Base-by-base conservation (phyloP, 2,888 invertebrate genomes). In the Xestia c-nigrum region DNA sequence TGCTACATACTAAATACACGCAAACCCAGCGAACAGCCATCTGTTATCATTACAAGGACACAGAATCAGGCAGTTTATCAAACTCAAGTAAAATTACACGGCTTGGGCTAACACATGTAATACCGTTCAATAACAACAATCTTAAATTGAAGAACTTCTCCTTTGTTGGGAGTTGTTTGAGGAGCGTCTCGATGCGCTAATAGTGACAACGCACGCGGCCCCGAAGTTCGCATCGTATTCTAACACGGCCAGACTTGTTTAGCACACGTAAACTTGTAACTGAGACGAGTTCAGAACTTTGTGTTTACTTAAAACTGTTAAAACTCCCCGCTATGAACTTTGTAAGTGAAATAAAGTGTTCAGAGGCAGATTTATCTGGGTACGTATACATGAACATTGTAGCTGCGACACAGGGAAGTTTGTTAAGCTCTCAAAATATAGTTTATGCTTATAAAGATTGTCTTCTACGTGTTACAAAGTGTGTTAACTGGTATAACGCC, bases 301-400 rank as follows among this genome's bases (percentile, higher is more conserved):
- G 78, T 86, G 89, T 89, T 92, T 91, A 91, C 91, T 89, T 87
- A 90, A 90, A 91, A 90, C 89, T 88, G 89, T 89, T 90, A 89
- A 89, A 90, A 90, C 89, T 89, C 81, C 69, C n/a, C 65, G 72
- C 74, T 85, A 85, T 88, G 80, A 88, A 90, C 86, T 86, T 88
- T 83, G 76, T 84, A 89, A 90, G 88, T 88, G 89, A 89, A 89
- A 90, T 89, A 90, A 89, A 89, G 87, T 89, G 85, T 80, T 88
- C 57, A 64, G 68, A 84, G 67, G 59, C 69, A 73, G 78, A 86
- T 84, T 85, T 88, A 81, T 80, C 74, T 64, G 66, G n/a, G 70
- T 71, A 67, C 19, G 74, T 65, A 64, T 57, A 70, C 68, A 66
- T 57, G 57, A 77, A 85, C 73, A 72, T 64, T 73, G 69, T 71